These are phyloP conservation scores for Bugulina stolonifera DNA, from an alignment of 2,888 invertebrate genomes.

Conservation along the genomic window DNA sequence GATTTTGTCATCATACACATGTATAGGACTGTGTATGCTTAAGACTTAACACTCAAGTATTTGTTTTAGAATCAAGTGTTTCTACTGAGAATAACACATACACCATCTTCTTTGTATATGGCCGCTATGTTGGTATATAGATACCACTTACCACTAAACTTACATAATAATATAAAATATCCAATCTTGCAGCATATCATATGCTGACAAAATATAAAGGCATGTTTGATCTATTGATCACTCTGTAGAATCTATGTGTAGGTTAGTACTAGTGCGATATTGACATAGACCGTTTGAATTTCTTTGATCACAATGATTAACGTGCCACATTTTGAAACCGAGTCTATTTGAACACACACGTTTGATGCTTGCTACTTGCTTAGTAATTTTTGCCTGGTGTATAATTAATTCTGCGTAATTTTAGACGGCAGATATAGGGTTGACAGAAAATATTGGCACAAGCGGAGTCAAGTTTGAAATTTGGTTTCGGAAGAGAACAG, in stretches of 20 bases:
- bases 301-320: neutral
- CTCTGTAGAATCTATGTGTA: neutral
- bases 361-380: too few relatives aligned
- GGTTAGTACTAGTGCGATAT: neutral
- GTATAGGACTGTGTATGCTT: neutral
- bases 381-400: neutral
- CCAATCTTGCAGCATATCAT: too few relatives aligned
- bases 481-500: conserved; percentile 82
- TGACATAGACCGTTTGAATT: neutral
- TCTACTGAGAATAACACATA: neutral
- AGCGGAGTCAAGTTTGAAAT: conserved; percentile 84
- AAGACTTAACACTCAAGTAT: neutral
- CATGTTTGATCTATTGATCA: neutral
- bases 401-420: neutral
- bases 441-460: conserved; percentile 84
- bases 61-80: conserved; percentile 2
- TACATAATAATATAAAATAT: neutral
- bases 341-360: neutral
- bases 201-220: neutral
- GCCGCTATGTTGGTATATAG: neutral
- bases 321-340: neutral
- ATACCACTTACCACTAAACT: neutral
- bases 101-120: neutral
- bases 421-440: conserved; percentile 77
- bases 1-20: neutral